Conservation (phyloP, 2,113 vertebrate species). For the Alces alces region DNA sequence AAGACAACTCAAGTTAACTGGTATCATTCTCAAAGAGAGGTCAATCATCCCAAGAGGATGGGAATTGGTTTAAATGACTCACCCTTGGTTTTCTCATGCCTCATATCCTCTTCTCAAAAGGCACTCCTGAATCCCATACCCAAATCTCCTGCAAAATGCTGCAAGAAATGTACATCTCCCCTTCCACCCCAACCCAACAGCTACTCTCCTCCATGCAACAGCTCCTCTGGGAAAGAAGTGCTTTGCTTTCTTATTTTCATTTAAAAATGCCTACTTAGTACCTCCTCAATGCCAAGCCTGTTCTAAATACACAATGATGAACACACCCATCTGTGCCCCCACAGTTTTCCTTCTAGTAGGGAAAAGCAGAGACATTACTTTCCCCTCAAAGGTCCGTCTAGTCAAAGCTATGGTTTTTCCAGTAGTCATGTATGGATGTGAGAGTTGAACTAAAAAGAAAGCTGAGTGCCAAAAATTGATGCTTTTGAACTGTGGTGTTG, state of each 20-base stretch:
- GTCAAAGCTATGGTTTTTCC: not conserved
- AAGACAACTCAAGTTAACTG: not conserved
- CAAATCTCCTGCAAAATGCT: not conserved
- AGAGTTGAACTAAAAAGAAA: not conserved
- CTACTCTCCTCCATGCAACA: not conserved
- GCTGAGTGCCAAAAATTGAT: not conserved
- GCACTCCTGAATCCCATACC: not conserved
- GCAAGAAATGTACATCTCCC: not conserved
- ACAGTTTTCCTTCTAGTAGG: not conserved
- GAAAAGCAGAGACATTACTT: not conserved
- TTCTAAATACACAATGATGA: not conserved
- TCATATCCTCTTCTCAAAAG: not conserved
- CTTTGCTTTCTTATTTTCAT: not conserved
- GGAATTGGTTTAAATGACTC: not conserved
- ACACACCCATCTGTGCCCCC: not conserved
- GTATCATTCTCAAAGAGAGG: not conserved
- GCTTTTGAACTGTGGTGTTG: not conserved
- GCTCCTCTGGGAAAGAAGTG: not conserved
- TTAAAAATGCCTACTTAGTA: not conserved
- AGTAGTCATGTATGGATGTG: not conserved
- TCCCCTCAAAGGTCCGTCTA: not conserved
- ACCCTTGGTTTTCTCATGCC: not conserved
- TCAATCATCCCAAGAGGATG: not conserved
- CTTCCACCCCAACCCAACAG: not conserved
- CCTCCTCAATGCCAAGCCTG: not conserved